Evolutionary conservation across 2,888 invertebrate species (phyloP).

Genomic region (Stenotaenia linearis): DNA sequence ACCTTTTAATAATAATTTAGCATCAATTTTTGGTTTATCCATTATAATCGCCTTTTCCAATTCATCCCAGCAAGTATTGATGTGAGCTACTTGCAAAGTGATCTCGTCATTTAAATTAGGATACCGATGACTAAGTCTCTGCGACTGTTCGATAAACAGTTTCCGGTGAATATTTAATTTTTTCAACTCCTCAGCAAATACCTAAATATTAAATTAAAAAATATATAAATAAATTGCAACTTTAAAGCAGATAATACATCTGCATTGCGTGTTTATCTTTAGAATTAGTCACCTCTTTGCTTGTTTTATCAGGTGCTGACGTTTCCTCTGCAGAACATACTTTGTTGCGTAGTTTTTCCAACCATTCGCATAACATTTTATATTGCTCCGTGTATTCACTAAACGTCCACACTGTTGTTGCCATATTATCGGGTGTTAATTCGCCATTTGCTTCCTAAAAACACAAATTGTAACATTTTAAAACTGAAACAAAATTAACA

Average conservation of each 20-base stretch:
- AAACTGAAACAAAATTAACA: conserved; percentile 40
- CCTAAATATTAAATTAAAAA: conserved; percentile 50
- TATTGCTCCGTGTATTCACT: conserved; percentile 71
- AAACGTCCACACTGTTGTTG: conserved; percentile 59
- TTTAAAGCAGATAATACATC: conserved; percentile 35
- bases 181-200: conserved; percentile 67
- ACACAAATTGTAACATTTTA: no score
- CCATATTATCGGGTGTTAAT: conserved; percentile 57
- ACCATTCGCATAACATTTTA: conserved; percentile 73
- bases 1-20: conserved; percentile 45
- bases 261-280: background rate
- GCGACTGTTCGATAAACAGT: conserved; percentile 72
- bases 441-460: conserved; percentile 75
- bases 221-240: conserved; percentile 41
- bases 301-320: background rate
- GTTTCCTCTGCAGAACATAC: conserved; percentile 44
- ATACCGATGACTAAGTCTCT: conserved; percentile 60
- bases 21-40: conserved; percentile 44
- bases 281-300: background rate
- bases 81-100: conserved; percentile 64
- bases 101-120: conserved; percentile 62
- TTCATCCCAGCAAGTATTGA: conserved; percentile 73
- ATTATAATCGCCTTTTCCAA: conserved; percentile 62
- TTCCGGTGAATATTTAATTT: conserved; percentile 65
- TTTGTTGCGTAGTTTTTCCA: conserved; percentile 69